These are phyloP conservation scores for Iselma pallidipennis DNA, from an alignment of 2,888 invertebrate species.

Conservation along the genomic window DNA sequence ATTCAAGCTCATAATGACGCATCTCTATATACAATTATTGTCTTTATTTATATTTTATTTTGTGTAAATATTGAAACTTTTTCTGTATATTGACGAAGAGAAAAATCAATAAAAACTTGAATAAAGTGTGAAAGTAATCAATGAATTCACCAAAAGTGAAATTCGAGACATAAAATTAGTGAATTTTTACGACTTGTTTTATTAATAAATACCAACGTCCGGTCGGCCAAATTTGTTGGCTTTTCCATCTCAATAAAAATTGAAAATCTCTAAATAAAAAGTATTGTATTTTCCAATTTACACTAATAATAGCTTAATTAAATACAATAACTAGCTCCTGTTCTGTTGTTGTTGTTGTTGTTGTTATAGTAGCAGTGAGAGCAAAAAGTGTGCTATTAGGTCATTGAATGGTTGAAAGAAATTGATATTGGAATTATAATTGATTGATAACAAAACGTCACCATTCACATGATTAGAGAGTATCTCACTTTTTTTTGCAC, in stretches of 20 bases:
- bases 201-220: too few relatives aligned
- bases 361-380: neutral
- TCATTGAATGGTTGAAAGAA: neutral
- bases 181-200: neutral
- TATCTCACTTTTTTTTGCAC: too few relatives aligned
- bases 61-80: too few relatives aligned
- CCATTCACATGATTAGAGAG: neutral
- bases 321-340: neutral
- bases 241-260: neutral
- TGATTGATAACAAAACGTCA: neutral
- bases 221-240: too few relatives aligned
- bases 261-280: neutral
- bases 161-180: too few relatives aligned
- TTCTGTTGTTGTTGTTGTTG: neutral
- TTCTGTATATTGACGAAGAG: too few relatives aligned
- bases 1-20: neutral
- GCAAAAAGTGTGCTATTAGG: constrained; percentile 1
- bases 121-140: neutral
- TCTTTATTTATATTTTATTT: too few relatives aligned
- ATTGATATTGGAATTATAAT: neutral
- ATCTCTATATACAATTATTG: too few relatives aligned
- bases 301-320: too few relatives aligned
- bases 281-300: neutral
- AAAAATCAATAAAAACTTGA: neutral
- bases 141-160: neutral